Evolutionary conservation across 2,113 vertebrate genomes (phyloP).

Genomic region (Notarius quadriscutis): DNA sequence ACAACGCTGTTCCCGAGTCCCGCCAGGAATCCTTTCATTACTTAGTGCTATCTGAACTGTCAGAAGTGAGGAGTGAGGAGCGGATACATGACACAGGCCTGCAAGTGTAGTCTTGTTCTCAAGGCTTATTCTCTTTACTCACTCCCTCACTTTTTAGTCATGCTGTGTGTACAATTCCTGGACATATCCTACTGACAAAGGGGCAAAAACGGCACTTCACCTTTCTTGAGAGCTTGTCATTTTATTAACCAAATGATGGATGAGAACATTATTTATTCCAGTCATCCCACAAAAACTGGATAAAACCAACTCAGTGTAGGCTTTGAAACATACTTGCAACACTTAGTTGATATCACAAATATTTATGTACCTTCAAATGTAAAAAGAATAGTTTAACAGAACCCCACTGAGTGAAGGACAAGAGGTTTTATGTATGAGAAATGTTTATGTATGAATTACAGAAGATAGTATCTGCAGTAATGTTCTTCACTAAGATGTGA

Average conservation of each 20-base stretch:
- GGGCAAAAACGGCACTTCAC: slow-evolving; percentile 61
- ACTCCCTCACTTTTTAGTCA: slow-evolving; percentile 49
- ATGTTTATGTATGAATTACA: too few species aligned
- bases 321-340: slow-evolving; percentile 19
- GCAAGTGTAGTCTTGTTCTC: slow-evolving; percentile 77
- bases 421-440: too few species aligned
- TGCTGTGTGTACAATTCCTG: slow-evolving; percentile 46
- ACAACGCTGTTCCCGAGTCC: slow-evolving; percentile 64
- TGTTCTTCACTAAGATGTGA: neutral
- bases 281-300: slow-evolving; percentile 22
- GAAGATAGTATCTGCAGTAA: neutral
- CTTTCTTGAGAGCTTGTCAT: slow-evolving; percentile 50
- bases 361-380: slow-evolving; percentile 16
- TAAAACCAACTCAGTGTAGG: neutral
- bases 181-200: slow-evolving; percentile 27
- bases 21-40: slow-evolving; percentile 75
- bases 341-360: slow-evolving; percentile 34
- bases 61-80: slow-evolving; percentile 70
- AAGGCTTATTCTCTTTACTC: slow-evolving; percentile 57
- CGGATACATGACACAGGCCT: slow-evolving; percentile 62
- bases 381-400: slow-evolving; percentile 26
- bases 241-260: slow-evolving; percentile 53
- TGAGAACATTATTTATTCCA: slow-evolving; percentile 49
- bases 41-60: slow-evolving; percentile 73
- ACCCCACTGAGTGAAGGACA: too few species aligned